Evolutionary conservation across 2,888 invertebrate species (phyloP), one percentile per base, ranked within the genome.

Genomic region (Drosophila helvetica): DNA sequence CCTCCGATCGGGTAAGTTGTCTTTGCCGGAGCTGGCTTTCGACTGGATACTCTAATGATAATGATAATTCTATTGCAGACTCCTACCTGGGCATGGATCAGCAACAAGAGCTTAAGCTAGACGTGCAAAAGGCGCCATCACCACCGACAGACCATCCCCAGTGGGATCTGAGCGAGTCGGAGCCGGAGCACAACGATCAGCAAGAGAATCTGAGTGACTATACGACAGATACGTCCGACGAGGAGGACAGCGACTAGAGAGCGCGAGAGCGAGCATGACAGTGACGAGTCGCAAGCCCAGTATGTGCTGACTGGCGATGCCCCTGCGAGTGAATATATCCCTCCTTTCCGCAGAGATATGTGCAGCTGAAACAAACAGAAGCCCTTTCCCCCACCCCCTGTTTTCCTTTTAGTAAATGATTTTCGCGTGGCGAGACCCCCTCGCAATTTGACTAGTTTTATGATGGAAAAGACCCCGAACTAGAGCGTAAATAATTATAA

Each of bases 71-170:
- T n/a, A n/a, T 68, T 66, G 3, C 22, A 93, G 99, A 99, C 93
- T 99, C 99, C 6, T 99, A 99, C 92, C 93, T 99, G 83, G 99
- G 99, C 75, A 97, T 98, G 94, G 99, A 99, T 93, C 98, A 98
- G 92, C 95, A 96, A 86, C 96, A 97, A 90, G 98, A 98, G 92
- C 96, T 99, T 90, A 98, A 98, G 96, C 93, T 99, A 92, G 98
- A 99, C 92, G 99, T 99, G 73, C 97, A 98, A 92, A 98, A 98
- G 92, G 98, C 98, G 27, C 96, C 97, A 76, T 96, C 96, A 84
- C 95, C 98, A 88, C 96, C 97, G 74, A 96, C 95, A 57, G 96
- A 97, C 90, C 98, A 98, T 93, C 98, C 98, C n/a, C 98, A 98
- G 93, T 99, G 99, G 98, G 98, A 98, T 89, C 96, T 98, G 90